Evolutionary conservation across 2,113 vertebrate species (phyloP).

Genomic region (Boulengeromyrus knoepffleri): DNA sequence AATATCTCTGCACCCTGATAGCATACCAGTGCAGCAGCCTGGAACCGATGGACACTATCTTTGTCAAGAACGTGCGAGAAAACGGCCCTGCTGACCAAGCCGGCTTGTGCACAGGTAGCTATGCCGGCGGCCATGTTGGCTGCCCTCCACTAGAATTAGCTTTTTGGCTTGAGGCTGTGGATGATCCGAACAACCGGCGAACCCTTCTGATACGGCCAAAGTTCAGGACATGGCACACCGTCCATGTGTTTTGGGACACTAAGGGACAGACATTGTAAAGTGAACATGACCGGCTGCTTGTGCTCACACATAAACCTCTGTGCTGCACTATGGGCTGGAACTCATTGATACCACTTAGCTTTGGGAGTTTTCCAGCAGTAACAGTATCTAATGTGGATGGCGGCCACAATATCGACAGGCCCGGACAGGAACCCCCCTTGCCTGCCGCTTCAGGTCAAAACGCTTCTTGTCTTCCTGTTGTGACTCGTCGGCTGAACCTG

Average conservation of each 20-base stretch:
- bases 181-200: constrained; percentile 32
- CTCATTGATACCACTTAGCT: background rate
- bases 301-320: background rate
- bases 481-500: constrained; percentile 10
- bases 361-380: background rate
- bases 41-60: constrained; percentile 98
- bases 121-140: background rate
- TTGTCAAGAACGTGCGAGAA: constrained; percentile 92
- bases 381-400: background rate
- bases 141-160: background rate
- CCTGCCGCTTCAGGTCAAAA: background rate
- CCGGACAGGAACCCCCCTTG: background rate
- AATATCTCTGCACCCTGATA: constrained; percentile 31
- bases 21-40: constrained; percentile 62
- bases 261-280: background rate
- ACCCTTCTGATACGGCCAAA: background rate
- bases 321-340: background rate
- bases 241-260: background rate
- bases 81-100: constrained; percentile 85
- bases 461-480: constrained; percentile 12
- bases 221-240: background rate
- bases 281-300: background rate
- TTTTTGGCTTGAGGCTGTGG: background rate
- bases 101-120: constrained; percentile 82
- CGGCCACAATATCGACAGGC: background rate